Conservation (phyloP, 2,797 vertebrate genomes). For the Lepilemur ruficaudatus region DNA sequence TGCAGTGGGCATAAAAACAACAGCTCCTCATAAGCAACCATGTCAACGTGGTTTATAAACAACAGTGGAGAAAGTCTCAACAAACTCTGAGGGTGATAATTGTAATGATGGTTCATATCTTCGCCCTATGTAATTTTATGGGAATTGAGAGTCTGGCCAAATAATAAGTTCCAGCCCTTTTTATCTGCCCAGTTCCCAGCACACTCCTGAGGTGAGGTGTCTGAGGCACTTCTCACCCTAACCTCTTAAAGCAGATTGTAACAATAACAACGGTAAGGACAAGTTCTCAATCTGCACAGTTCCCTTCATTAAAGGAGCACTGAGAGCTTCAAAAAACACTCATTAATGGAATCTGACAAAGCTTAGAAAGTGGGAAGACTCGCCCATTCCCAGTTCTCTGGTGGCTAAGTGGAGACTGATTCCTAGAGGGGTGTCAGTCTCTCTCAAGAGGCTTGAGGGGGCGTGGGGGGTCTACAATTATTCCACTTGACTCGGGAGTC, state of each 20-base stretch:
- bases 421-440: neutral
- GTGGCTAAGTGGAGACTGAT: neutral
- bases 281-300: constrained; percentile 69
- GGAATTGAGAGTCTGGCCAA: constrained; percentile 76
- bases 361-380: constrained; percentile 55
- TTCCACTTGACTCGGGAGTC: neutral
- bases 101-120: constrained; percentile 75
- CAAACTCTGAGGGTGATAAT: constrained; percentile 62
- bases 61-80: constrained; percentile 55
- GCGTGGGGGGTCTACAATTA: neutral
- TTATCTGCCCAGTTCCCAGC: constrained; percentile 77
- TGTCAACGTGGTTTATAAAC: constrained; percentile 57
- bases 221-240: constrained; percentile 72
- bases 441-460: neutral
- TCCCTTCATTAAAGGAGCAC: constrained; percentile 71
- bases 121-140: constrained; percentile 78
- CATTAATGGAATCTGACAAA: constrained; percentile 72
- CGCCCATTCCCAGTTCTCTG: constrained; percentile 42
- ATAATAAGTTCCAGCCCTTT: constrained; percentile 76
- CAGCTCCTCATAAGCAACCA: neutral
- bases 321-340: constrained; percentile 73
- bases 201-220: constrained; percentile 71
- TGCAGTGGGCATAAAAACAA: constrained; percentile 29
- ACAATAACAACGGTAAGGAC: constrained; percentile 73
- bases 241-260: constrained; percentile 71